These are phyloP conservation scores for Theocolax elegans DNA, from an alignment of 1,140 invertebrate species.

Conservation along the genomic window DNA sequence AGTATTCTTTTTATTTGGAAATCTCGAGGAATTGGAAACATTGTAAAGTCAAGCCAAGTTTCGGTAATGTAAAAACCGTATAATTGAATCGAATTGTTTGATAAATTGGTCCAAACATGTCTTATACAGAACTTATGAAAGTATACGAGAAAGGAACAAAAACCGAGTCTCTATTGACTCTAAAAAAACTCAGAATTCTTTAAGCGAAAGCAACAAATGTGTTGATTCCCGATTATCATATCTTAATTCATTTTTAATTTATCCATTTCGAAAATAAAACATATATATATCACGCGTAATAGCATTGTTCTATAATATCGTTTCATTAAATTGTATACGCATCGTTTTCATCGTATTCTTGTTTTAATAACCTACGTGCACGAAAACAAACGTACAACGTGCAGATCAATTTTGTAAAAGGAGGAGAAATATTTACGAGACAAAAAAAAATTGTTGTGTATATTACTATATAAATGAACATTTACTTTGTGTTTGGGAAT, in stretches of 20 bases:
- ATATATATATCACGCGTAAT: too few relatives aligned
- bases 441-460: slow-evolving; percentile 41
- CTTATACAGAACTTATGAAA: slow-evolving; percentile 57
- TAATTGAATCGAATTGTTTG: slow-evolving; percentile 52
- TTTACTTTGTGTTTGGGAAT: slow-evolving; percentile 64
- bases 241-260: background rate
- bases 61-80: slow-evolving; percentile 38
- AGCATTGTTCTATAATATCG: too few relatives aligned
- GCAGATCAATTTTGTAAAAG: slow-evolving; percentile 10
- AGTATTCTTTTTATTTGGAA: slow-evolving; percentile 20
- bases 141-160: slow-evolving; percentile 55
- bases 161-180: slow-evolving; percentile 26
- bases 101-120: slow-evolving; percentile 57
- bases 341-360: slow-evolving; percentile 2
- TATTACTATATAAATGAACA: slow-evolving; percentile 41
- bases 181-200: slow-evolving; percentile 35
- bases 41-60: slow-evolving; percentile 23
- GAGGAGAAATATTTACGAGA: slow-evolving; percentile 7
- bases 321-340: too few relatives aligned
- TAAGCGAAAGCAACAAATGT: slow-evolving; percentile 26
- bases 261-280: background rate
- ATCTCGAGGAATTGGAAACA: background rate
- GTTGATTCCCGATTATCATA: slow-evolving; percentile 33
- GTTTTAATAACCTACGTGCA: background rate
- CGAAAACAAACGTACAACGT: too few relatives aligned